Base-by-base conservation (phyloP, 1,140 invertebrate species). In the Drosophila repleta region DNA sequence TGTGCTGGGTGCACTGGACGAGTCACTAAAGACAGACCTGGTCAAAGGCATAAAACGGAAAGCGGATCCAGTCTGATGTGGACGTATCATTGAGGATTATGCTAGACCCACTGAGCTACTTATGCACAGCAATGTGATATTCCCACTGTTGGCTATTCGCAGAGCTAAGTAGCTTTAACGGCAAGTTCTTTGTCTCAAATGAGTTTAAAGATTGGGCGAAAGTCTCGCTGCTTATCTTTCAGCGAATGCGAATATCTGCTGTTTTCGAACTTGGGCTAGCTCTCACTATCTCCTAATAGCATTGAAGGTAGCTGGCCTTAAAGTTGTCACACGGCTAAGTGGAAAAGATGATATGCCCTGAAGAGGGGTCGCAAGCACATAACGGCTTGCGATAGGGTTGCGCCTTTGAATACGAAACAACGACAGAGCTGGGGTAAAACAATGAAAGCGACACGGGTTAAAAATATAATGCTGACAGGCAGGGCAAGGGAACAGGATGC, bases 371-470 rank as follows among this genome's bases (percentile, higher is more conserved):
- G 26, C 41, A 41, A 74, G 56, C 79, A 63, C 63, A 84, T 84
- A 79, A 84, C 72, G 64, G 79, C 51, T 80, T 73, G 55, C 35
- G 74, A 68, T 74, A 60, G 15, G 71, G 49, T 63, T 74, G 58
- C 76, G 61, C 26, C 73, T 46, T 46, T 79, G 61, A 71, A 76
- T 74, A 66, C 61, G 32, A 76, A 76, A 76, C 63, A 62, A 74
- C 52, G 74, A 39, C 43, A 48, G 17, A 60, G 15, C 46, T 46
- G 43, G 43, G 26, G 29, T 51, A 52, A 83, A 85, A 84, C 81
- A 84, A 80, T 76, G 58, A 74, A 80, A 57, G 73, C 74, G 55
- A 68, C 71, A 79, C 66, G 78, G 76, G 66, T 71, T 69, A 79
- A 71, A 66, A 83, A 63, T 69, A 76, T 79, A 85, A 69, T 70